A percentile compares a stretch with the other conserved stretches of the same genome.
Conservation (phyloP, 2,888 invertebrate species). For the Scaptomyza cyrtandrae region DNA sequence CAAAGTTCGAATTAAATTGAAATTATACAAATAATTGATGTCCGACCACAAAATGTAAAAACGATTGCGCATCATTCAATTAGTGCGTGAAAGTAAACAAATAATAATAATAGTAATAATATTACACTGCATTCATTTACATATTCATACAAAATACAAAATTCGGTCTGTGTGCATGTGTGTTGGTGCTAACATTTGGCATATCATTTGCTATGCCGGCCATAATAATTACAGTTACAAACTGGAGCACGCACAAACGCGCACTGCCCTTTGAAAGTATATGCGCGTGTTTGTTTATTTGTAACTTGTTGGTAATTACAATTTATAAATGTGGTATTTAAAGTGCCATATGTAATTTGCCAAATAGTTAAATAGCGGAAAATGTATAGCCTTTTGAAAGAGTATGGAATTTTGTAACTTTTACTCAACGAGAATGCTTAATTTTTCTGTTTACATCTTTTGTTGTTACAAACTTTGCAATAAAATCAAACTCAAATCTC, state of each 20-base stretch:
- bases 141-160: not conserved
- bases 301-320: slow-evolving; percentile 39
- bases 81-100: slow-evolving; percentile 46
- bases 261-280: slow-evolving; percentile 2
- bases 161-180: not conserved
- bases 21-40: slow-evolving; percentile 49
- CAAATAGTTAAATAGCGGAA: slow-evolving; percentile 31
- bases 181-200: slow-evolving; percentile 24
- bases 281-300: slow-evolving; percentile 7
- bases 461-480: too few species aligned
- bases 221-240: slow-evolving; percentile 55
- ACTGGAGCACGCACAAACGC: slow-evolving; percentile 26
- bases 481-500: too few species aligned
- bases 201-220: slow-evolving; percentile 32
- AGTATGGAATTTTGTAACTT: not conserved
- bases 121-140: slow-evolving; percentile 3
- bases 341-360: not conserved
- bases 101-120: slow-evolving; percentile 26
- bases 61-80: slow-evolving; percentile 73
- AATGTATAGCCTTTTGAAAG: slow-evolving; percentile 15
- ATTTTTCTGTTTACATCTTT: not conserved
- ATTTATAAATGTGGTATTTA: slow-evolving; percentile 16
- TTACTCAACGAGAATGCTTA: not conserved
- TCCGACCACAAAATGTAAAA: slow-evolving; percentile 61
- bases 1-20: slow-evolving; percentile 32